phyloP scores from a whole-genome alignment of 1,140 invertebrate species.

The Lasaia peninsularis region DNA sequence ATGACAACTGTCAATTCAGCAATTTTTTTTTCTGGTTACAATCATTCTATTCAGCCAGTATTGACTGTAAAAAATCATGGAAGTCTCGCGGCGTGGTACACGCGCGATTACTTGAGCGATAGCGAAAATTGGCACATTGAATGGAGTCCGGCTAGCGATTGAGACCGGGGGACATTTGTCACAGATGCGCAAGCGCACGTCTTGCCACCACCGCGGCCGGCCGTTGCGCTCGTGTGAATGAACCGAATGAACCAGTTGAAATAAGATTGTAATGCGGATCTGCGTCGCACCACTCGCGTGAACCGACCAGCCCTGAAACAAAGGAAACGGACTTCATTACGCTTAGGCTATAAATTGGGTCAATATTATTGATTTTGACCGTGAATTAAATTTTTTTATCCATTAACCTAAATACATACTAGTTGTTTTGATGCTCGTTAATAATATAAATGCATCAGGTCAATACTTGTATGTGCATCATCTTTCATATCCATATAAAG shows the following conservation, averaged over 20 bases:
- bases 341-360: conserved; percentile 24
- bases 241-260: conserved; percentile 42
- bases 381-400: conserved; percentile 20
- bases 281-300: conserved; percentile 24
- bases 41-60: background rate
- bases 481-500: too few species aligned
- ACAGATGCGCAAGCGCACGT: conserved; percentile 48
- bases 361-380: conserved; percentile 32
- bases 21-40: background rate
- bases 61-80: conserved; percentile 1
- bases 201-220: conserved; percentile 30
- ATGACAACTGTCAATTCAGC: conserved; percentile 5
- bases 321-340: conserved; percentile 31
- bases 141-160: conserved; percentile 48
- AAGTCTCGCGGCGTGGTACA: conserved; percentile 44
- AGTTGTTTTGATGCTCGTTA: too few species aligned
- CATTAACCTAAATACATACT: background rate
- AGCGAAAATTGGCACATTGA: conserved; percentile 56
- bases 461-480: too few species aligned
- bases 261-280: conserved; percentile 17
- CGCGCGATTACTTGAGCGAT: conserved; percentile 61
- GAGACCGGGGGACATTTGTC: conserved; percentile 44
- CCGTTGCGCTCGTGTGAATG: conserved; percentile 42
- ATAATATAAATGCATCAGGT: too few species aligned
- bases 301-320: conserved; percentile 41